These are phyloP conservation scores for Phasianus colchicus DNA, from an alignment of 2,113 vertebrate genomes.

Conservation along the genomic window DNA sequence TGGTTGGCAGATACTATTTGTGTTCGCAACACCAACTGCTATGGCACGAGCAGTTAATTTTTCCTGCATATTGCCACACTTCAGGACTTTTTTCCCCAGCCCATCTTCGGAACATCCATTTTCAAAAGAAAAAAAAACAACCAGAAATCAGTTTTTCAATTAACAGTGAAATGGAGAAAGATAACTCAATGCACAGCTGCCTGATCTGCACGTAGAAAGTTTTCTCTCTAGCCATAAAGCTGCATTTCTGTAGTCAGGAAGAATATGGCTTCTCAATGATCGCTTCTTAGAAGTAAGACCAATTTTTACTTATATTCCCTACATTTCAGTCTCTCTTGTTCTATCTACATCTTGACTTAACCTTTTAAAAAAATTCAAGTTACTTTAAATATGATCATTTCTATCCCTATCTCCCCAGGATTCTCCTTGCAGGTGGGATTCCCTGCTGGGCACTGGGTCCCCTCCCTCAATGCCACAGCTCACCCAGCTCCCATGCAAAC, in stretches of 20 bases:
- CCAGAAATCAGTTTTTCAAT: background rate
- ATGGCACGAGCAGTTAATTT: background rate
- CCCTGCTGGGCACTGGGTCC: too few species aligned
- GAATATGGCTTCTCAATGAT: background rate
- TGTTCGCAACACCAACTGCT: background rate
- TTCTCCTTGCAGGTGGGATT: too few species aligned
- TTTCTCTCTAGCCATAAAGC: background rate
- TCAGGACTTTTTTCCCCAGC: background rate
- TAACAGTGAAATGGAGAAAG: background rate
- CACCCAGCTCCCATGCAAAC: fast-evolving
- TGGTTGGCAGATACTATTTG: background rate
- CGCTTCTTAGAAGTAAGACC: background rate
- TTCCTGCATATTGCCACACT: background rate
- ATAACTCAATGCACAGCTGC: background rate
- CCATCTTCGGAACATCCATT: background rate
- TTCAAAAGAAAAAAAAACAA: background rate
- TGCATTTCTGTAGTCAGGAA: background rate
- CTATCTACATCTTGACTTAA: background rate
- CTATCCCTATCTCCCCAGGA: background rate
- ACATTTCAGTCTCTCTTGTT: background rate
- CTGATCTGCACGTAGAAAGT: background rate
- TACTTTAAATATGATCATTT: background rate
- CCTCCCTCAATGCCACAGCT: too few species aligned
- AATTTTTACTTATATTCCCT: background rate
- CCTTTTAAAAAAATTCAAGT: background rate